Percentiles rank a stretch among this genome's conserved stretches.
Evolutionary conservation across 1,140 invertebrate species (phyloP).

Genomic region (Drosophila sulfurigaster): DNA sequence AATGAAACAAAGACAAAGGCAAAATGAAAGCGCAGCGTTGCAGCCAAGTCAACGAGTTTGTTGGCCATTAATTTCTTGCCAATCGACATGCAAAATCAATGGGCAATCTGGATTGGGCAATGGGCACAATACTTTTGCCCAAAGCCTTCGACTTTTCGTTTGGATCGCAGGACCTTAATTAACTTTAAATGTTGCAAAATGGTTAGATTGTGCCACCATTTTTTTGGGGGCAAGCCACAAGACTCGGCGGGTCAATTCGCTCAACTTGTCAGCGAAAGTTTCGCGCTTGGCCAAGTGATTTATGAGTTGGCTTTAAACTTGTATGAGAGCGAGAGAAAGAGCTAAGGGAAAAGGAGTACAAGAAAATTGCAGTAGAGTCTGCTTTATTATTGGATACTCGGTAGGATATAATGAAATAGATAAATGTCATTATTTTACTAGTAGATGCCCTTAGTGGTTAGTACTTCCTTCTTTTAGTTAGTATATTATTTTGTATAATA

Average conservation of each 20-base stretch:
- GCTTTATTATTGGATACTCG: too few relatives aligned
- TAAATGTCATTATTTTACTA: too few relatives aligned
- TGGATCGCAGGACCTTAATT: conserved; percentile 51
- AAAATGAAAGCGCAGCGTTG: conserved; percentile 48
- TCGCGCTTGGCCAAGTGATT: conserved; percentile 38
- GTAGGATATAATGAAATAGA: too few relatives aligned
- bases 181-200: conserved; percentile 49
- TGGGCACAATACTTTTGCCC: not conserved
- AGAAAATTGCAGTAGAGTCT: not conserved
- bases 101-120: conserved; percentile 34
- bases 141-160: conserved; percentile 6
- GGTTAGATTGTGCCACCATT: conserved; percentile 5
- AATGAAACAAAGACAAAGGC: not conserved
- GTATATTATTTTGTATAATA: too few relatives aligned
- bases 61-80: conserved; percentile 59
- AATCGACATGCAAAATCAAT: conserved; percentile 71
- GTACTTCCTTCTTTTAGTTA: too few relatives aligned
- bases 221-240: conserved; percentile 10
- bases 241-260: conserved; percentile 37
- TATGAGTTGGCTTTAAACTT: conserved; percentile 24
- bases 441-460: too few relatives aligned
- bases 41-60: conserved; percentile 30
- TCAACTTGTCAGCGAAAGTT: conserved; percentile 61
- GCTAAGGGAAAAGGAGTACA: not conserved
- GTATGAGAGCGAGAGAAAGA: not conserved